Conservation (phyloP, 2,797 vertebrate species). For the Peromyscus nudipes region DNA sequence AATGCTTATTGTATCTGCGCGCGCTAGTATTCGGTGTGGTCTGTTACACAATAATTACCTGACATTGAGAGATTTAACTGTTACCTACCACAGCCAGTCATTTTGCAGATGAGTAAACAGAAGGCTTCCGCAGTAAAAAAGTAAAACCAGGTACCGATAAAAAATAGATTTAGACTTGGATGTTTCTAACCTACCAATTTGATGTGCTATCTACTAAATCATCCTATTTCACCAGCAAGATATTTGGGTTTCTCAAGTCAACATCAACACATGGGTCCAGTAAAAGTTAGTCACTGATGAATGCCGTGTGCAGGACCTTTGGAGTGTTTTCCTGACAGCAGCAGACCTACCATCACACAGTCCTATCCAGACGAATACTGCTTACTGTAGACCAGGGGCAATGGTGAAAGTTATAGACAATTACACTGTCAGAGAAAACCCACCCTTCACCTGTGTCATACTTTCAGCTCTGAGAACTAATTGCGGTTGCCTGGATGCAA, state of each 20-base stretch:
- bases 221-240: slow-evolving; percentile 49
- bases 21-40: not conserved
- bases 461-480: slow-evolving; percentile 7
- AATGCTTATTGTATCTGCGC: not conserved
- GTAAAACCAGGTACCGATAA: not conserved
- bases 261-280: not conserved
- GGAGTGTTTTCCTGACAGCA: not conserved
- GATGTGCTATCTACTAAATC: not conserved
- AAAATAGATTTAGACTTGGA: not conserved
- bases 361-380: slow-evolving; percentile 11
- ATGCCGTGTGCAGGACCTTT: not conserved
- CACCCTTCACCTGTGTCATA: not conserved
- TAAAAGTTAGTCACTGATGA: not conserved
- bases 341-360: not conserved
- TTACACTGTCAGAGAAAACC: not conserved
- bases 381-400: not conserved
- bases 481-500: not conserved
- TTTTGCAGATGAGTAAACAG: slow-evolving; percentile 33
- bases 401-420: slow-evolving; percentile 15
- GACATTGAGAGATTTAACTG: not conserved
- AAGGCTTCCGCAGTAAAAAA: not conserved
- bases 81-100: not conserved
- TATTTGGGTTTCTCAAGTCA: slow-evolving; percentile 4
- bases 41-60: not conserved
- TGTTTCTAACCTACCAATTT: slow-evolving; percentile 38